Conservation (phyloP, 2,797 vertebrate genomes). For the Neosilurus mollespiculum region DNA sequence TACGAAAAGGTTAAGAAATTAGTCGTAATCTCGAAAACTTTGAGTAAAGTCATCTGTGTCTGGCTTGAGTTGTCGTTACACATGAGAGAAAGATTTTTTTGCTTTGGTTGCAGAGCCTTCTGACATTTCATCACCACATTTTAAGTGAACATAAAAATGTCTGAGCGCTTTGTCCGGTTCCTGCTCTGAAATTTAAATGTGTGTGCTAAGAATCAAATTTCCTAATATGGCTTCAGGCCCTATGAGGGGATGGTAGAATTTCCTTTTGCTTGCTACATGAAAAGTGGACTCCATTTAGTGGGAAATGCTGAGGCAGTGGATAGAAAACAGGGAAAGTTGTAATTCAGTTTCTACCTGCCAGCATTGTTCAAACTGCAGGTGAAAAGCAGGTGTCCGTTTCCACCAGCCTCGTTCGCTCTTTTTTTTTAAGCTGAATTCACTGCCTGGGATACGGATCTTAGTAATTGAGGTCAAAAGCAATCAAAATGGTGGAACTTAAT, state of each 20-base stretch:
- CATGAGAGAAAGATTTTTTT: slow-evolving; percentile 8
- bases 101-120: slow-evolving; percentile 3
- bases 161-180: not conserved
- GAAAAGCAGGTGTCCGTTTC: slow-evolving; percentile 61
- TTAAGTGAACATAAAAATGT: slow-evolving; percentile 26
- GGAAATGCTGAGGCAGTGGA: slow-evolving; percentile 54
- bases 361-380: slow-evolving; percentile 46
- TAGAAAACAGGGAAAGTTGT: slow-evolving; percentile 49
- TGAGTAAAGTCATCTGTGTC: slow-evolving; percentile 4
- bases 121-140: slow-evolving; percentile 37
- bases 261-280: slow-evolving; percentile 29
- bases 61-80: not conserved
- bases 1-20: slow-evolving; percentile 27
- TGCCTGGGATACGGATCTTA: slow-evolving; percentile 62
- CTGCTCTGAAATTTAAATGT: slow-evolving; percentile 16
- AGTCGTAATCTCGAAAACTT: slow-evolving; percentile 22
- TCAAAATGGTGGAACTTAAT: slow-evolving; percentile 61
- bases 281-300: slow-evolving; percentile 41
- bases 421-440: slow-evolving; percentile 56
- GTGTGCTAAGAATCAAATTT: slow-evolving; percentile 36
- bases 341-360: slow-evolving; percentile 59
- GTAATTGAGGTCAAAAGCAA: slow-evolving; percentile 72
- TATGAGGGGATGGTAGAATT: slow-evolving; percentile 21
- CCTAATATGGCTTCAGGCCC: slow-evolving; percentile 48
- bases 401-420: slow-evolving; percentile 45